A percentile compares a stretch with the other conserved stretches of the same genome.
Evolutionary conservation across 2,888 invertebrate genomes (phyloP).

Genomic region (Hoplodrina ambigua): DNA sequence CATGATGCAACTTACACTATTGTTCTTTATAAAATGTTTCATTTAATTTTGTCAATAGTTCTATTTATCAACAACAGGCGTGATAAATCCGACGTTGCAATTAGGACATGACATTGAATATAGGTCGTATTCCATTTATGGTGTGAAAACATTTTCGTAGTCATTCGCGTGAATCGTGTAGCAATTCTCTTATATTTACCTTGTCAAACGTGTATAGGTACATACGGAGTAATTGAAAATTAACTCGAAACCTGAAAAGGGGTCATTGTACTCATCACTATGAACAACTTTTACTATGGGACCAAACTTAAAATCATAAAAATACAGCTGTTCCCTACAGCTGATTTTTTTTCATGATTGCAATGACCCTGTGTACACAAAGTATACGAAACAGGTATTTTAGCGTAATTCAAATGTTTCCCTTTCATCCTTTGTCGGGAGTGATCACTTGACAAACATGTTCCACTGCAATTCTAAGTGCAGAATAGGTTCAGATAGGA

Average conservation of each 20-base stretch:
- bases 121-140: neutral
- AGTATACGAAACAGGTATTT: too few relatives aligned
- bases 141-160: slow-evolving; percentile 1
- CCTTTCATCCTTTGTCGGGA: neutral
- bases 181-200: slow-evolving; percentile 33
- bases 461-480: neutral
- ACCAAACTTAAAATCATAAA: too few relatives aligned
- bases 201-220: slow-evolving; percentile 2
- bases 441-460: neutral
- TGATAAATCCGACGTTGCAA: too few relatives aligned
- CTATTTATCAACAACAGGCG: too few relatives aligned
- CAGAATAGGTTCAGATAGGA: too few relatives aligned
- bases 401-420: neutral
- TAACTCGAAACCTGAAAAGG: too few relatives aligned
- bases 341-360: too few relatives aligned
- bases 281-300: too few relatives aligned
- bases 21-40: neutral
- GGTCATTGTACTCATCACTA: too few relatives aligned
- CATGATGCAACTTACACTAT: neutral
- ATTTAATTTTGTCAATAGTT: neutral
- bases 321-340: too few relatives aligned
- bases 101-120: neutral
- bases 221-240: too few relatives aligned
- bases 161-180: slow-evolving; percentile 18
- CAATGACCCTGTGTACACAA: too few relatives aligned